Percentiles rank a stretch among this genome's conserved stretches.
Evolutionary conservation across 2,888 invertebrate species (phyloP).

Genomic region (Noctua fimbriata): DNA sequence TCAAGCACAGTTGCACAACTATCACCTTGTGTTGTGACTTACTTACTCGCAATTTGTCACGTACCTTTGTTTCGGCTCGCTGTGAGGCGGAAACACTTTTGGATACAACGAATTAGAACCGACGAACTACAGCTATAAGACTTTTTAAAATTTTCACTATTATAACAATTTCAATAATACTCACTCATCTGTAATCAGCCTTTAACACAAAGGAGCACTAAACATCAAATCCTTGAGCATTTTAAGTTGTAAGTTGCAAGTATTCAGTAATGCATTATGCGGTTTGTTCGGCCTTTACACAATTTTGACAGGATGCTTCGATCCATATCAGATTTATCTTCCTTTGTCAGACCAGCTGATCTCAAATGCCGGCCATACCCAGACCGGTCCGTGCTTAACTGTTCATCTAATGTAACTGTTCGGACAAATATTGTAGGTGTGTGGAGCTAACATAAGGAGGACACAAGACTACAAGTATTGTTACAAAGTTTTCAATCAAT

Average conservation of each 20-base stretch:
- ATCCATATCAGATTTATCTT: slow-evolving; percentile 51
- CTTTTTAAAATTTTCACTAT: background rate
- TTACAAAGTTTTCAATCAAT: slow-evolving; percentile 67
- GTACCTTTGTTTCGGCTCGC: slow-evolving; percentile 52
- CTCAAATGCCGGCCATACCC: slow-evolving; percentile 60
- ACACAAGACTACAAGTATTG: slow-evolving; percentile 59
- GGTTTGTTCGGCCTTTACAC: slow-evolving; percentile 39
- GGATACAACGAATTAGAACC: slow-evolving; percentile 32
- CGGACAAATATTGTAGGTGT: slow-evolving; percentile 65
- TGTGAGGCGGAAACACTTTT: slow-evolving; percentile 43
- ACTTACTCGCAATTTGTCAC: slow-evolving; percentile 61
- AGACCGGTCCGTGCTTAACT: slow-evolving; percentile 70
- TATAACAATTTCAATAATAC: slow-evolving; percentile 22
- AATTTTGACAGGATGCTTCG: slow-evolving; percentile 44
- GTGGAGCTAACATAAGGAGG: slow-evolving; percentile 53
- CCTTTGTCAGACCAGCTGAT: slow-evolving; percentile 74
- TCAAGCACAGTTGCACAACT: slow-evolving; percentile 55
- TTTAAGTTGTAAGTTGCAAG: slow-evolving; percentile 27
- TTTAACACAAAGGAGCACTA: slow-evolving; percentile 32
- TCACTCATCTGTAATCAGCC: slow-evolving; percentile 23
- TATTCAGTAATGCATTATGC: slow-evolving; percentile 44
- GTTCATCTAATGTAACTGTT: slow-evolving; percentile 69
- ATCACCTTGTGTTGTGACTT: slow-evolving; percentile 50
- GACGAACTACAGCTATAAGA: slow-evolving; percentile 14
- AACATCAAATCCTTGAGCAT: slow-evolving; percentile 51